These are phyloP conservation scores for Schizaphis graminum DNA, from an alignment of 2,888 invertebrate genomes.

Conservation along the genomic window DNA sequence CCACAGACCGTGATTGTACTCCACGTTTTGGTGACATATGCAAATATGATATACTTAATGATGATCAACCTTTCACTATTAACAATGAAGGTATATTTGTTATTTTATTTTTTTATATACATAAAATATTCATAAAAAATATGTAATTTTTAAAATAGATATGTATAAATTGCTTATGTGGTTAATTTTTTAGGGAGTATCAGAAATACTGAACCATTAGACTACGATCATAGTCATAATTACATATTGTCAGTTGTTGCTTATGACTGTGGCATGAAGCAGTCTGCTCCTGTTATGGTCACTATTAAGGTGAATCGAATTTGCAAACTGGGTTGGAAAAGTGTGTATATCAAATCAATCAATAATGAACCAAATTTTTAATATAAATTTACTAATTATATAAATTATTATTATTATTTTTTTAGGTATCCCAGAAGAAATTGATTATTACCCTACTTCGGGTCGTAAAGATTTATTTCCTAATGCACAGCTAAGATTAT, in stretches of 20 bases:
- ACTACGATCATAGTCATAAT: slow-evolving; percentile 93
- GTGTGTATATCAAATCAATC: slow-evolving; percentile 71
- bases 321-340: slow-evolving; percentile 84
- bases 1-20: slow-evolving; percentile 95
- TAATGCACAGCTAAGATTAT: slow-evolving; percentile 79
- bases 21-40: slow-evolving; percentile 95
- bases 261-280: slow-evolving; percentile 96
- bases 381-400: slow-evolving; percentile 61
- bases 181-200: slow-evolving; percentile 78
- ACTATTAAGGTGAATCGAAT: slow-evolving; percentile 92
- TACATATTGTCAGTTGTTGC: slow-evolving; percentile 97
- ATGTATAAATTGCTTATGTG: slow-evolving; percentile 17
- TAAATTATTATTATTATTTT: slow-evolving; percentile 36
- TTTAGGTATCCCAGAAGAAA: slow-evolving; percentile 82
- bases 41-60: slow-evolving; percentile 95
- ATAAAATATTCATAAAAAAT: background rate
- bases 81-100: slow-evolving; percentile 83
- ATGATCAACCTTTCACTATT: slow-evolving; percentile 90
- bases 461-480: slow-evolving; percentile 87
- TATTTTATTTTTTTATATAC: background rate
- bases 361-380: slow-evolving; percentile 3
- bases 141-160: slow-evolving; percentile 7
- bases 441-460: slow-evolving; percentile 88
- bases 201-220: slow-evolving; percentile 92
- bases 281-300: slow-evolving; percentile 94